phyloP scores from a whole-genome alignment of 2,113 vertebrate species.

The Rattus norvegicus region DNA sequence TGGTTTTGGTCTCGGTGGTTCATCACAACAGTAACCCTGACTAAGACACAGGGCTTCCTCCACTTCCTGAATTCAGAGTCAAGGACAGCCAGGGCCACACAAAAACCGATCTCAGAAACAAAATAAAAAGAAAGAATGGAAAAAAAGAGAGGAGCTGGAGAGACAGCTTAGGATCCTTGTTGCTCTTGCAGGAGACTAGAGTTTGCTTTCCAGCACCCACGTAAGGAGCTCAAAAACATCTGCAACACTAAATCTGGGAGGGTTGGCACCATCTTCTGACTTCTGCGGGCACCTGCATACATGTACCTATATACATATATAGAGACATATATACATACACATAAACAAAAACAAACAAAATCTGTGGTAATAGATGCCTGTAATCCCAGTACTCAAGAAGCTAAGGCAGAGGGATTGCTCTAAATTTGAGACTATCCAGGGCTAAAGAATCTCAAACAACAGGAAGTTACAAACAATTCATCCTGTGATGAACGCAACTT shows the following conservation, averaged over 20 bases:
- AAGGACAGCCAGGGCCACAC: background rate
- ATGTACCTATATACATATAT: too few species aligned
- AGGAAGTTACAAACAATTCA: background rate
- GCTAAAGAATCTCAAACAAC: background rate
- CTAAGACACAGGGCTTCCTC: background rate
- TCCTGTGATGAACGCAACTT: background rate
- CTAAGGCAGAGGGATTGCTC: background rate
- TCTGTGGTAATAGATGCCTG: background rate
- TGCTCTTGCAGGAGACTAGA: background rate
- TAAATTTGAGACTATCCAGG: background rate
- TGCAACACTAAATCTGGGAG: background rate
- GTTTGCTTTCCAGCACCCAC: background rate
- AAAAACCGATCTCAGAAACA: background rate
- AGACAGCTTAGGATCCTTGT: background rate
- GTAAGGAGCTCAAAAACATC: background rate
- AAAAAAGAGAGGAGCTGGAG: background rate
- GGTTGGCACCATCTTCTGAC: background rate
- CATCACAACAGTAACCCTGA: background rate
- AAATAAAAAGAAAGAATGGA: background rate
- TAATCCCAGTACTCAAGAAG: background rate
- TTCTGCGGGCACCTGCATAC: too few species aligned
- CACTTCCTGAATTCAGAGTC: background rate
- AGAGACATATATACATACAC: background rate
- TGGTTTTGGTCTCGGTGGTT: background rate
- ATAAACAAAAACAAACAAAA: background rate